Conservation (phyloP, 2,888 invertebrate genomes). For the Andrena camellia region DNA sequence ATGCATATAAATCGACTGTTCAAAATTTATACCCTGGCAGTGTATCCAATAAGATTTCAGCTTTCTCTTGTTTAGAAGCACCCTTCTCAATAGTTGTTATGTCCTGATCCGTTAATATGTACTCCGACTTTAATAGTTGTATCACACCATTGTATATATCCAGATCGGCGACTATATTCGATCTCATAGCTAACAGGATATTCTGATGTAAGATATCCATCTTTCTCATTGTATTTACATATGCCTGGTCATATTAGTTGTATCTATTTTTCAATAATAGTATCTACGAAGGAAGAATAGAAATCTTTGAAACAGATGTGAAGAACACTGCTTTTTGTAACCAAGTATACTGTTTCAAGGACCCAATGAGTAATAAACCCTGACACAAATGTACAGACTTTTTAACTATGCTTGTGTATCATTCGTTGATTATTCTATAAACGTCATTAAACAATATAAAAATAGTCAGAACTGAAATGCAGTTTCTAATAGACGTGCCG, state of each 20-base stretch:
- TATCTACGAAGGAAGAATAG: conserved; percentile 16
- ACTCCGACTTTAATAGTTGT: conserved; percentile 70
- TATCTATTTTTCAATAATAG: not conserved
- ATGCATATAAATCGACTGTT: too few species aligned
- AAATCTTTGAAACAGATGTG: not conserved
- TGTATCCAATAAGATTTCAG: conserved; percentile 77
- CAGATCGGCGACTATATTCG: conserved; percentile 76
- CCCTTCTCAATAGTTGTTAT: conserved; percentile 72
- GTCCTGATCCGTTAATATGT: conserved; percentile 77
- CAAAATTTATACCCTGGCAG: conserved; percentile 76
- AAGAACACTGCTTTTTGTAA: not conserved
- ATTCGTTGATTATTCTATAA: not conserved
- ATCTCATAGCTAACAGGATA: conserved; percentile 71
- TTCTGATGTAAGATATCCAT: conserved; percentile 78
- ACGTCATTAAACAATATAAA: not conserved
- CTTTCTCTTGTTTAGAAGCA: conserved; percentile 68
- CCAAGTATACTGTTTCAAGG: conserved; percentile 22
- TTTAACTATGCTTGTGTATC: not conserved
- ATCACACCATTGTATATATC: conserved; percentile 80
- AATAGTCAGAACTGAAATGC: not conserved
- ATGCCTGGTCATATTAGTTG: conserved; percentile 1
- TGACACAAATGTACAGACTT: conserved; percentile 6
- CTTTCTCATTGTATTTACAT: conserved; percentile 18
- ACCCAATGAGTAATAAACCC: not conserved
- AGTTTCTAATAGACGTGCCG: not conserved